phyloP scores from a whole-genome alignment of 1,140 invertebrate species.

The Oreohelix idahoensis region DNA sequence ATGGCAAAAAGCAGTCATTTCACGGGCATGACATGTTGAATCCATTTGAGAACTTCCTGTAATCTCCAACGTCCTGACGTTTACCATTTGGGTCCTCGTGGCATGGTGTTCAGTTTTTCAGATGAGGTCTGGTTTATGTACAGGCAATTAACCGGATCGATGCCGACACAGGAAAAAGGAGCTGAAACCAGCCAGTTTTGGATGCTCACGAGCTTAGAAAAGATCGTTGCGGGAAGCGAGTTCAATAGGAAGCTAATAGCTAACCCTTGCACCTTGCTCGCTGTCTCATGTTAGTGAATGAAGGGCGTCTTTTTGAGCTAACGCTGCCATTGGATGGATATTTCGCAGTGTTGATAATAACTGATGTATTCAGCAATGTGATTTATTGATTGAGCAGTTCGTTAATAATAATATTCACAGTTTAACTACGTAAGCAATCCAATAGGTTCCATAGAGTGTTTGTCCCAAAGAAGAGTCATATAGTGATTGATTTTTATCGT shows the following conservation, averaged over 20 bases:
- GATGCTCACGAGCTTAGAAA: not conserved
- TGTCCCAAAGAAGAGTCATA: too few relatives aligned
- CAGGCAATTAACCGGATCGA: not conserved
- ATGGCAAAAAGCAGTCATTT: not conserved
- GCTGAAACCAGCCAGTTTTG: not conserved
- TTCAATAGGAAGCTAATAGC: not conserved
- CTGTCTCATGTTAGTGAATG: not conserved
- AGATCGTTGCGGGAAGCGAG: not conserved
- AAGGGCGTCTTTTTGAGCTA: too few relatives aligned
- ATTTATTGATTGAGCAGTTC: too few relatives aligned
- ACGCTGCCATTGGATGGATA: too few relatives aligned
- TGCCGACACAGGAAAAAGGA: not conserved
- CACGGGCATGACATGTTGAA: not conserved
- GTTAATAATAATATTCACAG: too few relatives aligned
- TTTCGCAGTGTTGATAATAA: too few relatives aligned
- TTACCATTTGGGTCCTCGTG: not conserved
- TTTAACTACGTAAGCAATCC: too few relatives aligned
- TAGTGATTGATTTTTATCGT: too few relatives aligned
- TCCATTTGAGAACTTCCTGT: constrained; percentile 1
- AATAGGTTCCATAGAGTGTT: too few relatives aligned
- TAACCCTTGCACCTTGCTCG: not conserved
- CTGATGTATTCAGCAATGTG: too few relatives aligned
- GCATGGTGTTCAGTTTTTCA: not conserved
- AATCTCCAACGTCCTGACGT: not conserved
- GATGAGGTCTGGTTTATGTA: not conserved